Evolutionary conservation across 1,140 invertebrate genomes (phyloP).

Genomic region (Euborellia annulipes): DNA sequence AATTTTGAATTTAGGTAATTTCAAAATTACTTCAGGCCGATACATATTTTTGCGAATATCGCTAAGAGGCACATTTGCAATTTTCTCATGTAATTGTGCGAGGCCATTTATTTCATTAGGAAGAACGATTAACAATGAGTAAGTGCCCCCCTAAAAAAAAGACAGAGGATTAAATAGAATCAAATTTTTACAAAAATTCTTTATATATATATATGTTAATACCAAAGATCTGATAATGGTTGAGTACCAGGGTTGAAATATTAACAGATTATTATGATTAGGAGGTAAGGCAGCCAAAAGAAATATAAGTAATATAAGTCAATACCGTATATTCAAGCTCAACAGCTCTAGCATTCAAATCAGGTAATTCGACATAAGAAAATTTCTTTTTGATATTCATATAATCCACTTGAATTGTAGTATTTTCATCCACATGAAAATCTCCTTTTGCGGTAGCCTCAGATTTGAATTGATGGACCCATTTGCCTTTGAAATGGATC

Average conservation of each 20-base stretch:
- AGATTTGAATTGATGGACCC: constrained; percentile 15
- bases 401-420: constrained; percentile 27
- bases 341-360: constrained; percentile 17
- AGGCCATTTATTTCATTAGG: not conserved
- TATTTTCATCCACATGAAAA: constrained; percentile 6
- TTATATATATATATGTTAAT: too few relatives aligned
- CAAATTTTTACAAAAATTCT: too few relatives aligned
- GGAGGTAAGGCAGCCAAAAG: too few relatives aligned
- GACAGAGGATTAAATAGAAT: not conserved
- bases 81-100: too few relatives aligned
- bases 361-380: constrained; percentile 15
- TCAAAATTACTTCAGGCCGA: constrained; percentile 11
- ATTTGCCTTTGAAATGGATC: constrained; percentile 33
- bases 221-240: too few relatives aligned
- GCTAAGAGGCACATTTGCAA: too few relatives aligned
- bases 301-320: too few relatives aligned
- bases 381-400: constrained; percentile 28
- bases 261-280: too few relatives aligned
- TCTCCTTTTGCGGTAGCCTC: constrained; percentile 8
- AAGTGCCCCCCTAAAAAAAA: not conserved
- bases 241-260: too few relatives aligned
- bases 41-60: not conserved
- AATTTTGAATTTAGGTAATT: constrained; percentile 29
- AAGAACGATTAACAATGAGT: not conserved
- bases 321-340: constrained; percentile 24